Base-by-base conservation (phyloP, 1,140 invertebrate genomes). In the Halesus radiatus region DNA sequence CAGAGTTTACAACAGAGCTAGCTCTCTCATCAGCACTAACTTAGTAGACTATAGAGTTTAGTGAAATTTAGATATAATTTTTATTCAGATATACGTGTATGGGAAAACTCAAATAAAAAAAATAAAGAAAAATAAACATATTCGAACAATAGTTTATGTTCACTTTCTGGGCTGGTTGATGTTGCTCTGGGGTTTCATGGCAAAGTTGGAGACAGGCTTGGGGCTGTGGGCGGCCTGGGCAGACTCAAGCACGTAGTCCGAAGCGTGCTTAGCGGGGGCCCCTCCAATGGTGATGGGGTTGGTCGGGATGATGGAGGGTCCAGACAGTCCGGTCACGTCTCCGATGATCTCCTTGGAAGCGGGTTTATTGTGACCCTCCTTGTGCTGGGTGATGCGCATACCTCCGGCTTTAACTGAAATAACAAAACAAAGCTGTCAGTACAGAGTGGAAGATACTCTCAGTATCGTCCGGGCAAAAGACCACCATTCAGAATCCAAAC, bases 321-420 rank as follows among this genome's bases (percentile, higher is more conserved):
- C 88, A 0, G 87, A 85, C 0, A 90, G 87, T 15, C 88, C 88
- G 3, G 87, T 87, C 64, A 88, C 79, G 74, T 88, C 88, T 80
- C 88, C 87, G 62, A 56, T 86, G 86, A 50, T 87, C 84, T 92
- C 91, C 85, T 93, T 94, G 3, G 89, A 85, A 29, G 93, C 91
- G 80, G 91, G 91, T 73, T 94, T 92, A 0, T 90, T 85, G 54
- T 92, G 92, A 3, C 93, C 91, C 6, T 90, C 89, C 88, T 97
- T 97, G 85, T 97, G 94, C 84, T 97, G 96, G 5, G 95, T 96
- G 85, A 98, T 96, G 80, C 96, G 91, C 96, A 97, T 97, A 1
- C 96, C 96, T 22, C 96, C 96, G 80, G 95, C 96, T 91, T 97
- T 98, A 0, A 97, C 96, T 97, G 87, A 78, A 89, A 89, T 85